Evolutionary conservation across 2,113 vertebrate species (phyloP), one percentile per base, ranked within the genome.

Genomic region (Crocuta crocuta): DNA sequence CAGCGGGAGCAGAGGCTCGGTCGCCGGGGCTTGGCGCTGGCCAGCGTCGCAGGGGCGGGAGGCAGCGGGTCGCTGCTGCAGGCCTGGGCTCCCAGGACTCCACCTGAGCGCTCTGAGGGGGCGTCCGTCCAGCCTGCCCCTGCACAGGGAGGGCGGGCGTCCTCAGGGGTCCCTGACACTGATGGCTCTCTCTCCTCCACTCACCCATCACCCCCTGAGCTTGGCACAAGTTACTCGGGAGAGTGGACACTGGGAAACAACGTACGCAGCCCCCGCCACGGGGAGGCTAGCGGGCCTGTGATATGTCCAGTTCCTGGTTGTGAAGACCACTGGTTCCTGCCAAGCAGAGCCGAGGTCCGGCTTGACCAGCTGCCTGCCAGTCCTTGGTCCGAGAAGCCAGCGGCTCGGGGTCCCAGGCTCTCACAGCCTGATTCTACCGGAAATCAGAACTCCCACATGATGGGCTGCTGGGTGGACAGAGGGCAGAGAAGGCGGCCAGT

Each of bases 181-280:
- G 33, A 5, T 0, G 0, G 0, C 2, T 23, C n/a, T 21, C 13
- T 17, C 23, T 26, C 43, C 17, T 1, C 19, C 1, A 0, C 10
- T 13, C 9, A 19, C 48, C 58, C 24, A 5, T 24, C 1, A 17
- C 2, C 45, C 15, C 61, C 58, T 13, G 11, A 12, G 79, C 19
- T n/a, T 6, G 16, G 73, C 31, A 17, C 9, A 11, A 2, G 1
- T 10, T 78, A 28, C 4, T 39, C 2, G 15, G 11, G 16, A 43
- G 12, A 24, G 5, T 1, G 19, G 80, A 65, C 10, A 70, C 35
- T 0, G 7, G 48, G 23, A 55, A 28, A 28, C 17, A 7, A 0
- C n/a, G 23, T 33, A 7, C 26, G 28, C 5, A 33, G 28, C 50
- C 13, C 4, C 6, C 2, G 23, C 2, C 26, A 13, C 0, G 3